Conservation (phyloP, 2,888 invertebrate species). For the Globia sparganii region DNA sequence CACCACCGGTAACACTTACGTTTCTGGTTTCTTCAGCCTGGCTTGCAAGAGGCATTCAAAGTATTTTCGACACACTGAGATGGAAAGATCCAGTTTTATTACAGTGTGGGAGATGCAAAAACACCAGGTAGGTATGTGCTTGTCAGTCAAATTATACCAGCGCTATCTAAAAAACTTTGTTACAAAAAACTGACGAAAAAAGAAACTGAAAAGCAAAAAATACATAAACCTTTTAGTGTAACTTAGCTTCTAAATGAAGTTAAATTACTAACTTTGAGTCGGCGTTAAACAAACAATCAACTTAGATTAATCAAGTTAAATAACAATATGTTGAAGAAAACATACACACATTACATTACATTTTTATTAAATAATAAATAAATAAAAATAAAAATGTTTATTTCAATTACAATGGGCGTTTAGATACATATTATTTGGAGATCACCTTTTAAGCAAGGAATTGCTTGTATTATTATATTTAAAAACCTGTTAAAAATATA, state of each 20-base stretch:
- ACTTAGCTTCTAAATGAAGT: background rate
- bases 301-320: background rate
- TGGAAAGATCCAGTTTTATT: background rate
- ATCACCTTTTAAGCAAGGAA: no score
- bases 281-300: background rate
- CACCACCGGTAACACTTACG: no score
- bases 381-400: no score
- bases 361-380: no score
- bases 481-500: background rate
- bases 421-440: no score
- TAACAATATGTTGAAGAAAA: background rate
- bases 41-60: background rate
- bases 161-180: background rate
- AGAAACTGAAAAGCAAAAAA: background rate
- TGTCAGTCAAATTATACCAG: background rate
- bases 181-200: background rate
- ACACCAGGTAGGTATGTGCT: background rate
- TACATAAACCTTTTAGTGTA: background rate
- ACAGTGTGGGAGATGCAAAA: background rate
- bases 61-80: background rate
- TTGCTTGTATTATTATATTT: no score
- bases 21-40: background rate
- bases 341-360: no score
- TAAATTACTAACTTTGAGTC: background rate
- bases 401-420: no score